Conservation (phyloP, 2,113 vertebrate genomes). For the Catharus bicknelli region DNA sequence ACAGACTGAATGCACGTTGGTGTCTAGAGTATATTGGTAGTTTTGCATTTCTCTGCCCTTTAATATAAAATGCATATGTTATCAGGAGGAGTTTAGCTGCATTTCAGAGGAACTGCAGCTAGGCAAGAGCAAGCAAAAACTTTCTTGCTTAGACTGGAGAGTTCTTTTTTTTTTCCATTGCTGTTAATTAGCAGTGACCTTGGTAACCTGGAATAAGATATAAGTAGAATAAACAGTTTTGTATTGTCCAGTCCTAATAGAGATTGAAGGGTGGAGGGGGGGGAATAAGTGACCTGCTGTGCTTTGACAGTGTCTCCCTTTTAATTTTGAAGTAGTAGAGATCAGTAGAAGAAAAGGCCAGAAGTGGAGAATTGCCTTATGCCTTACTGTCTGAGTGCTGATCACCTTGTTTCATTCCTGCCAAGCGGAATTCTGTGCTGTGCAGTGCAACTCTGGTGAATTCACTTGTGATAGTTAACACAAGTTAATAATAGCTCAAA, state of each 20-base stretch:
- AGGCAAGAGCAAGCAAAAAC: not conserved
- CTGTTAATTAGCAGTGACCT: not conserved
- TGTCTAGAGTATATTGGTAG: not conserved
- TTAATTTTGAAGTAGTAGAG: not conserved
- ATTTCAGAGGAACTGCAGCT: not conserved
- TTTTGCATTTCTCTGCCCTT: not conserved
- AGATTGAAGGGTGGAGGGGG: not conserved
- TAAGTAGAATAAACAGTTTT: not conserved
- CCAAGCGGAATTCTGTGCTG: not conserved
- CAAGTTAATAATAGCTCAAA: conserved; percentile 35
- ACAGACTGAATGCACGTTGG: not conserved
- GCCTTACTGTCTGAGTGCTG: not conserved
- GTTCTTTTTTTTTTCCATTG: not conserved
- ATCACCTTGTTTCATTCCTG: not conserved
- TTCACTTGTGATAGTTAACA: conserved; percentile 23
- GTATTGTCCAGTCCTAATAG: not conserved
- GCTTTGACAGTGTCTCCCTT: not conserved
- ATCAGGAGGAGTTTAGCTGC: not conserved
- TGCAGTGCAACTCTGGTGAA: not conserved
- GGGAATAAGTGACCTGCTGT: not conserved
- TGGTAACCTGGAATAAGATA: not conserved
- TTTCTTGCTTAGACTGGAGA: not conserved
- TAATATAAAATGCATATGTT: not conserved
- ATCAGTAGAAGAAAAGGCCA: not conserved
- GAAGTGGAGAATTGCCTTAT: not conserved